Base-by-base conservation (phyloP, 64 coral and sea anemone species). In the Pocillopora verrucosa region DNA sequence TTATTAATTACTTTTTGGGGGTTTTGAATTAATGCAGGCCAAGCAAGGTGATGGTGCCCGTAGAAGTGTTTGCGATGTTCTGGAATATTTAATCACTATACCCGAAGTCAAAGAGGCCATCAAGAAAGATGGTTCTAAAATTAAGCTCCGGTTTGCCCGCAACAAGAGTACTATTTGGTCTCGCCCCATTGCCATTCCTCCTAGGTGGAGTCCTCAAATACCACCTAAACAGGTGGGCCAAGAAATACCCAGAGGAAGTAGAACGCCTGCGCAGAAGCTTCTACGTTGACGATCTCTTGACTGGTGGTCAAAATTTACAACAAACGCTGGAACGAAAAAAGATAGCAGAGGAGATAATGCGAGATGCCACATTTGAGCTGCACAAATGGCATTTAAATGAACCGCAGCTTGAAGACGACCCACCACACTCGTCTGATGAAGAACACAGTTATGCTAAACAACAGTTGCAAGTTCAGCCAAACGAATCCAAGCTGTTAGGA, bases 331-430 rank as follows among this genome's bases (percentile, higher is more conserved):
- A 30, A 17, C 77, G 36, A 5, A 90, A 74, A 72, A 56, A 90
- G 22, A 72, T 36, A 64, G 88, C 78, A 51, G 62, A 80, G 20
- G 17, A 81, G 63, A 90, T 90, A 80, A 80, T 90, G 51, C 24
- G 38, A 15, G 77, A 62, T 16, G 77, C 88, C 60, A 67, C 77
- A 14, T 90, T 90, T 45, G 34, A 81, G 34, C 77, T 90, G 20
- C 88, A 90, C 74, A 90, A 90, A 41, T 90, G 88, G 88, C 77
- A 90, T 60, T 90, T 67, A 19, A 90, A 90, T 41, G 63, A 58
- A 22, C 61, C 30, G 73, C n/a, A 65, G 45, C 45, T 90, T 38
- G 61, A 85, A 59, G 51, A 86, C 41, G 7, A 7, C 3, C 41
- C 41, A 7, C 41, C 3, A 51, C 3, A 7, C 41, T 4, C 41